These are phyloP conservation scores for Dendrolimus houi DNA, from an alignment of 2,888 invertebrate genomes.

Conservation along the genomic window DNA sequence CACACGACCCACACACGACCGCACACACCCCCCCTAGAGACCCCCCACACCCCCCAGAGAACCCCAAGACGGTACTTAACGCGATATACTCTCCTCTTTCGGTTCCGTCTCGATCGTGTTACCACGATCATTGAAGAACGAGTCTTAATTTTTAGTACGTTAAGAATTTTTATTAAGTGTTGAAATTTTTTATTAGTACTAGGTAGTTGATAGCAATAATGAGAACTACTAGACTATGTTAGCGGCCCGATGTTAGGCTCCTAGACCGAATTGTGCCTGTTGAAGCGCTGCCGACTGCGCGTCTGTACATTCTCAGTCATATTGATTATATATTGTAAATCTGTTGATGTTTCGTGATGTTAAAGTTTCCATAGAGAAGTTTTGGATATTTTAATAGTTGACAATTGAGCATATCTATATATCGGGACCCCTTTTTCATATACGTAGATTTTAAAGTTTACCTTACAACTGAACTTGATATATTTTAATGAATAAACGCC, in stretches of 20 bases:
- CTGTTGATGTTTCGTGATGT: slow-evolving; percentile 31
- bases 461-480: slow-evolving; percentile 17
- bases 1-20: slow-evolving; percentile 6
- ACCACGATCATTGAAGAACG: slow-evolving; percentile 21
- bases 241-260: slow-evolving; percentile 36
- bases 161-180: slow-evolving; percentile 57
- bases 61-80: slow-evolving; percentile 41
- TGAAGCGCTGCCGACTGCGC: slow-evolving; percentile 20
- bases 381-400: slow-evolving; percentile 27
- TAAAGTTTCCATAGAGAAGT: slow-evolving; percentile 21
- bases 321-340: slow-evolving; percentile 16
- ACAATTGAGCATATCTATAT: slow-evolving; percentile 32
- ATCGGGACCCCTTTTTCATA: slow-evolving; percentile 32
- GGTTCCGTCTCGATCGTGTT: slow-evolving; percentile 22
- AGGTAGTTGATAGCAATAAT: slow-evolving; percentile 59
- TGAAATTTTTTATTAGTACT: slow-evolving; percentile 43
- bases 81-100: slow-evolving; percentile 21
- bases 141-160: slow-evolving; percentile 37
- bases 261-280: slow-evolving; percentile 49
- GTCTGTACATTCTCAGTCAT: slow-evolving; percentile 25
- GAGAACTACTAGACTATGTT: slow-evolving; percentile 24
- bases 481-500: slow-evolving; percentile 33
- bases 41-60: slow-evolving; percentile 24
- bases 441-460: slow-evolving; percentile 28
- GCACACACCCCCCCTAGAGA: slow-evolving; percentile 20